These are phyloP conservation scores for Antheraea pernyi DNA, from an alignment of 1,140 invertebrate genomes.

Conservation along the genomic window DNA sequence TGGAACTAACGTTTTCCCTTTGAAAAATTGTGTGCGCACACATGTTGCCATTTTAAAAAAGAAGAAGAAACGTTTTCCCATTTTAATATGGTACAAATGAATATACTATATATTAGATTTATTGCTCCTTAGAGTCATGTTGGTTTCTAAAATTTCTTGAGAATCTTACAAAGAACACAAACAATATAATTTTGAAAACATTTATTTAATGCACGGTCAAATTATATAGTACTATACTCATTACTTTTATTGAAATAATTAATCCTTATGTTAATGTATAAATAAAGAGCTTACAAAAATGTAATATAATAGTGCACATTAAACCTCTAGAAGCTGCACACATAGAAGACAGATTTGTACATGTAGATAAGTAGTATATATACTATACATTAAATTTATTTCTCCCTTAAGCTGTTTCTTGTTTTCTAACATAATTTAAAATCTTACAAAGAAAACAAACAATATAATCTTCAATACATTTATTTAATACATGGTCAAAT, in stretches of 20 bases:
- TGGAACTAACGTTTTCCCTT: too few species aligned
- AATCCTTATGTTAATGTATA: constrained; percentile 3
- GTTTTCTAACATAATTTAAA: not conserved
- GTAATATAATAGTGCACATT: constrained; percentile 21
- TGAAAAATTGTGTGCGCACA: too few species aligned
- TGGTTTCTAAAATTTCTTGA: not conserved
- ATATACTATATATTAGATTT: too few species aligned
- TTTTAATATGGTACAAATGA: too few species aligned
- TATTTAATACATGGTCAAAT: constrained; percentile 25
- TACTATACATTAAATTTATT: too few species aligned
- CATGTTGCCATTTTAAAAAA: too few species aligned
- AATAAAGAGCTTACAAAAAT: constrained; percentile 9
- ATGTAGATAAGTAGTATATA: not conserved
- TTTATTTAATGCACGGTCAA: constrained; percentile 26
- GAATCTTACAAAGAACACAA: not conserved
- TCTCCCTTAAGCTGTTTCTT: not conserved
- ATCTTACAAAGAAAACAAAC: not conserved
- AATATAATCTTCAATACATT: constrained; percentile 14
- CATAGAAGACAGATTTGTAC: not conserved
- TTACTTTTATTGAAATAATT: constrained; percentile 14
- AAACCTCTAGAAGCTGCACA: not conserved
- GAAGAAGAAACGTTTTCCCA: too few species aligned
- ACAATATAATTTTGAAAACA: constrained; percentile 3
- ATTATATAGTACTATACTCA: constrained; percentile 22
- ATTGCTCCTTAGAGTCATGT: too few species aligned